These are phyloP conservation scores for Maniola jurtina DNA, from an alignment of 1,140 invertebrate species.

Conservation along the genomic window DNA sequence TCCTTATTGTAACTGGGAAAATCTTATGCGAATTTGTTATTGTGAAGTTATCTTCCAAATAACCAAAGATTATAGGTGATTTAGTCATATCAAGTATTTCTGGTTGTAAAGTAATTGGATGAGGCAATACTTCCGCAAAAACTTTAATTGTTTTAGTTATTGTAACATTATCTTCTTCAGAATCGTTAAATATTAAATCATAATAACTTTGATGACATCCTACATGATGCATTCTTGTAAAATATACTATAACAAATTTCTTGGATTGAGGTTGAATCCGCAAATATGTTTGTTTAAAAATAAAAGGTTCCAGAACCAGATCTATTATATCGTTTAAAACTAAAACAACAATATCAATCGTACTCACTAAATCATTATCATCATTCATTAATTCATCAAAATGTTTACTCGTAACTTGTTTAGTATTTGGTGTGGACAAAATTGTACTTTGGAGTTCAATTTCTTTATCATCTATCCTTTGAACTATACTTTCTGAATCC, in stretches of 20 bases:
- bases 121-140: constrained; percentile 51
- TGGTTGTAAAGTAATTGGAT: constrained; percentile 54
- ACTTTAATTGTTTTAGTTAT: constrained; percentile 50
- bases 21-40: constrained; percentile 52
- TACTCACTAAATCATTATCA: constrained; percentile 17
- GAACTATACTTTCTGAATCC: constrained; percentile 35
- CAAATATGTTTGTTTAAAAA: constrained; percentile 50
- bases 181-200: constrained; percentile 50
- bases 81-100: constrained; percentile 56
- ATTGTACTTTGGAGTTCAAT: constrained; percentile 31
- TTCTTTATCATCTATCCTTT: constrained; percentile 35
- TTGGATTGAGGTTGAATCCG: constrained; percentile 40
- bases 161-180: constrained; percentile 37
- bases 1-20: constrained; percentile 45
- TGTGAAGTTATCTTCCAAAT: constrained; percentile 47
- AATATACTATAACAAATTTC: constrained; percentile 41
- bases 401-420: constrained; percentile 15
- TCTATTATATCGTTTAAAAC: constrained; percentile 45
- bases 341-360: constrained; percentile 10
- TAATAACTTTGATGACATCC: constrained; percentile 60
- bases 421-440: constrained; percentile 16
- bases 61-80: constrained; percentile 44
- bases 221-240: constrained; percentile 50
- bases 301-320: constrained; percentile 48
- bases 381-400: constrained; percentile 6